These are phyloP conservation scores for Epinephelus awoara DNA, from an alignment of 2,797 vertebrate genomes.

Conservation along the genomic window DNA sequence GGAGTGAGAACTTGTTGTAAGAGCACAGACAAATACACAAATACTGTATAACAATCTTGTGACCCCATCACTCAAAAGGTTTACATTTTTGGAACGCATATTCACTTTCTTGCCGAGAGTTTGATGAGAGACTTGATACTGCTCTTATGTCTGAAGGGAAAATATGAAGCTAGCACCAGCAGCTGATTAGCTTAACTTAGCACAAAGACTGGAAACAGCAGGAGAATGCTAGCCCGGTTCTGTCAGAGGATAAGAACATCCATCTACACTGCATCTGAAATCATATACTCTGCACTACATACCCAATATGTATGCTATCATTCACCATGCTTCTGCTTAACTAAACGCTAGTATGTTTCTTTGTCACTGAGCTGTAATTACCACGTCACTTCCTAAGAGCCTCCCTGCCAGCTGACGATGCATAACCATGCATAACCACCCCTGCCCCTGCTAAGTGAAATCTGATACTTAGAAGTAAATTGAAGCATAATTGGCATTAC, in stretches of 20 bases:
- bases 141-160: neutral
- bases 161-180: neutral
- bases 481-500: too few relatives aligned
- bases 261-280: neutral
- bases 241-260: neutral
- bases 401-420: too few relatives aligned
- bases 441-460: too few relatives aligned
- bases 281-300: too few relatives aligned
- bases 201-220: neutral
- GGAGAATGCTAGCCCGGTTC: neutral
- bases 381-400: too few relatives aligned
- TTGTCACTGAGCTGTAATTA: too few relatives aligned
- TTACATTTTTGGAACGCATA: neutral
- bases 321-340: too few relatives aligned
- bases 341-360: too few relatives aligned
- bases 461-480: too few relatives aligned
- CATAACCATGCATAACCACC: too few relatives aligned
- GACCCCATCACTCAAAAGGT: neutral
- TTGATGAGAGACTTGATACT: neutral
- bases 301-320: too few relatives aligned
- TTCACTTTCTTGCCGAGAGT: neutral
- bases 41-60: neutral
- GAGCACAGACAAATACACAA: conserved; percentile 2
- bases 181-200: conserved; percentile 6
- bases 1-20: neutral